These are phyloP conservation scores for Tauraco hartlaubi DNA, from an alignment of 2,797 vertebrate genomes.

Conservation along the genomic window DNA sequence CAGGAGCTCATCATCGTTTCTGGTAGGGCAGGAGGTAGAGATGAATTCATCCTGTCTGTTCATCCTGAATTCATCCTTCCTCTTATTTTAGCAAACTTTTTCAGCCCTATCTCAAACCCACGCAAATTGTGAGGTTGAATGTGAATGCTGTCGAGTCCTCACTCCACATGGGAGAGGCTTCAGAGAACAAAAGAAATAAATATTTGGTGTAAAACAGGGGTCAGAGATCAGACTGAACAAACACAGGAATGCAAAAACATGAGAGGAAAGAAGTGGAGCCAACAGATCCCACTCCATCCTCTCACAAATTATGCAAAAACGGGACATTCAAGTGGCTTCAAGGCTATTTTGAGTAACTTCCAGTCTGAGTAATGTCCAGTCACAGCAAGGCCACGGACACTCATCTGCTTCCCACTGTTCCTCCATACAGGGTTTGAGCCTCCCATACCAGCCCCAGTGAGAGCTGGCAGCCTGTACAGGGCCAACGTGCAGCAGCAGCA, in stretches of 20 bases:
- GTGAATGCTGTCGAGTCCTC: not conserved
- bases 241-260: not conserved
- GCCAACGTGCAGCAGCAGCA: not conserved
- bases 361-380: not conserved
- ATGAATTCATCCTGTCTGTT: not conserved
- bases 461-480: not conserved
- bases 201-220: not conserved
- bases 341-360: not conserved
- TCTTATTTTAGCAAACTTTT: not conserved
- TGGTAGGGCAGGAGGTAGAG: not conserved
- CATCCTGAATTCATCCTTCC: not conserved
- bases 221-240: not conserved
- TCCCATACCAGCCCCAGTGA: not conserved
- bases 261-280: not conserved
- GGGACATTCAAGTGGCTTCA: not conserved
- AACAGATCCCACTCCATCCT: not conserved
- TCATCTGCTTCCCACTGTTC: not conserved
- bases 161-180: not conserved
- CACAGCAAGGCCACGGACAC: not conserved
- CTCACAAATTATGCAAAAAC: not conserved
- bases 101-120: not conserved
- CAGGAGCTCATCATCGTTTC: not conserved
- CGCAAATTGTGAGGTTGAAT: not conserved
- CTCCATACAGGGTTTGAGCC: not conserved
- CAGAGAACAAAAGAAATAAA: not conserved